Evolutionary conservation across 2,888 invertebrate species (phyloP), one percentile per base, ranked within the genome.

Genomic region (Psylliodes chrysocephalus): DNA sequence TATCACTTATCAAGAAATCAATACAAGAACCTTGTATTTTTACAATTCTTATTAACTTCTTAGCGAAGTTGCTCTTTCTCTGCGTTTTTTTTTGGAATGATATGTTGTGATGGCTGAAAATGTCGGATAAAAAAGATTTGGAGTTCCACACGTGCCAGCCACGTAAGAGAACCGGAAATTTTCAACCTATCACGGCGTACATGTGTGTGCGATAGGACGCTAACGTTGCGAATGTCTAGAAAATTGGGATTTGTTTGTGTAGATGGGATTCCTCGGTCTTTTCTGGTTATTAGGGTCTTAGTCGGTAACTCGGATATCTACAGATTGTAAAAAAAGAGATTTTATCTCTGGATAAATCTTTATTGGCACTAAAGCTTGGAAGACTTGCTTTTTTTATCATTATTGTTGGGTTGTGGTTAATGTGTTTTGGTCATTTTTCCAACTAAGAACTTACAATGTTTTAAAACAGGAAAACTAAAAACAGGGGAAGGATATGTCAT

Each of bases 181-280:
- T 7, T 10, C 38, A 15, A 38, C 38, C 15, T 14, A 38, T 38
- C 38, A 38, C 38, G 8, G 33, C 12, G 33, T 33, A n/a, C 33
- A 33, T n/a, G 33, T 33, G 25, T 25, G 10, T 33, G 33, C 38
- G 15, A 38, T 15, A 38, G 33, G 7, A 12, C 2, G 15, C 38
- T 12, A 14, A 38, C 14, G 2, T 2, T 38, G 12, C 12, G 38
- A 14, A 8, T n/a, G n/a, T 52, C 17, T 15, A 54, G 42, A 28
- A 54, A 42, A 54, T 54, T 25, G 42, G 54, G 42, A 28, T 54
- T 54, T 54, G 42, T 42, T 54, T 54, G 54, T 14, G 40, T 42
- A 42, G 28, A 54, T 42, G 25, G 54, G 17, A 54, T 54, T 42
- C 42, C 42, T 15, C 14, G 12, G 30, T 42, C 40, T 22, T 38